Conservation (phyloP, 53 echinoderm and acorn worm genomes). For the Echinarachnius parma region DNA sequence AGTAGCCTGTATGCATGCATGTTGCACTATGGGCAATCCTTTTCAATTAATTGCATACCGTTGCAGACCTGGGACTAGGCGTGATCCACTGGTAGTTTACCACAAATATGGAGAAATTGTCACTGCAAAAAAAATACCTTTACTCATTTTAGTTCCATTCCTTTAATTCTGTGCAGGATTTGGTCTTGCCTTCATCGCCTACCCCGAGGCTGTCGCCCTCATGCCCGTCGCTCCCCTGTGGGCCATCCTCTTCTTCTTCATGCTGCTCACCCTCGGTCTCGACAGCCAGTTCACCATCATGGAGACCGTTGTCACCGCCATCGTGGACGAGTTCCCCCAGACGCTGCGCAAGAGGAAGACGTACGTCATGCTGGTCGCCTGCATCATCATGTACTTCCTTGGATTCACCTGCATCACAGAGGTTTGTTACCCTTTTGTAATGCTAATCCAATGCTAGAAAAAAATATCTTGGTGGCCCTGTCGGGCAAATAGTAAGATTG, state of each 20-base stretch:
- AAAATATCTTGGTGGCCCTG: too few relatives aligned
- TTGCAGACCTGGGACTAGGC: too few relatives aligned
- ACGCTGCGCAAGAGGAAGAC: conserved; percentile 70
- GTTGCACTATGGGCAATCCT: too few relatives aligned
- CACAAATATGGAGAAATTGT: not conserved
- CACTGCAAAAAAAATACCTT: not conserved
- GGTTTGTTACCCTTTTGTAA: too few relatives aligned
- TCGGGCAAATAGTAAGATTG: too few relatives aligned
- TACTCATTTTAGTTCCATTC: not conserved
- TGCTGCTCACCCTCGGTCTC: conserved; percentile 62
- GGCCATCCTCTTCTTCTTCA: conserved; percentile 82
- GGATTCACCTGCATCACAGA: conserved; percentile 80
- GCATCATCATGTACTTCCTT: conserved; percentile 58
- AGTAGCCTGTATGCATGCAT: too few relatives aligned
- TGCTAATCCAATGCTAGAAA: not conserved
- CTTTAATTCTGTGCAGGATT: conserved; percentile 44
- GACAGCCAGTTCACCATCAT: conserved; percentile 85
- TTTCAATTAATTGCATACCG: too few relatives aligned
- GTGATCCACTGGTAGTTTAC: too few relatives aligned
- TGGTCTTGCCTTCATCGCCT: conserved; percentile 81
- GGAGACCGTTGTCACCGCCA: conserved; percentile 81
- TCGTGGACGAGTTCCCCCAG: conserved; percentile 74
- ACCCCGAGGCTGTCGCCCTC: conserved; percentile 73
- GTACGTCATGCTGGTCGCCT: conserved; percentile 54
- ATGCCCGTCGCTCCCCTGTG: conserved; percentile 71